Evolutionary conservation across 2,888 invertebrate genomes (phyloP).

Genomic region (Mythimna pallens): DNA sequence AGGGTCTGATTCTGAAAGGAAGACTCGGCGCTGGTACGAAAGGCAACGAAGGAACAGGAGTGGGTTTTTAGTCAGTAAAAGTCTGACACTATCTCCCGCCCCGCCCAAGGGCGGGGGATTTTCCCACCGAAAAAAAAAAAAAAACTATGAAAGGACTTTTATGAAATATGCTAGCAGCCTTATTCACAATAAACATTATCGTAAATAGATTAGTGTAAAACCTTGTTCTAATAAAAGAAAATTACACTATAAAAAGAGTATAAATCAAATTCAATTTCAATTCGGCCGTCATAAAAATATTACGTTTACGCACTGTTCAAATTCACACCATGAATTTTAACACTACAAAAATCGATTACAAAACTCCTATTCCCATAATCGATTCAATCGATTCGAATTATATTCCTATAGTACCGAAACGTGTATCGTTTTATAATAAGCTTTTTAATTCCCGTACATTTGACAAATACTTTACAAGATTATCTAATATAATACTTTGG

Average conservation of each 20-base stretch:
- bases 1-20: no score
- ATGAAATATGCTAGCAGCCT: background rate
- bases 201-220: constrained; percentile 6
- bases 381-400: constrained; percentile 45
- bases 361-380: constrained; percentile 44
- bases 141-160: constrained; percentile 8
- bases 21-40: no score
- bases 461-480: constrained; percentile 66
- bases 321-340: constrained; percentile 34
- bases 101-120: no score
- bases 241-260: background rate
- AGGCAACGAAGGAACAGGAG: no score
- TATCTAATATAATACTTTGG: constrained; percentile 49
- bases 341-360: constrained; percentile 46
- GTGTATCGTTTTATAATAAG: constrained; percentile 65
- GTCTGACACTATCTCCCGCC: no score
- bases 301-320: constrained; percentile 22
- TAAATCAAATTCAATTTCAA: constrained; percentile 34
- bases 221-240: constrained; percentile 18
- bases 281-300: constrained; percentile 3
- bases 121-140: no score
- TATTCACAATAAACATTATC: background rate
- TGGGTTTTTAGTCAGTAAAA: no score
- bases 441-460: constrained; percentile 56
- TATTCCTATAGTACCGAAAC: constrained; percentile 38